phyloP scores from a whole-genome alignment of 2,113 vertebrate species.

The Varanus komodoensis region DNA sequence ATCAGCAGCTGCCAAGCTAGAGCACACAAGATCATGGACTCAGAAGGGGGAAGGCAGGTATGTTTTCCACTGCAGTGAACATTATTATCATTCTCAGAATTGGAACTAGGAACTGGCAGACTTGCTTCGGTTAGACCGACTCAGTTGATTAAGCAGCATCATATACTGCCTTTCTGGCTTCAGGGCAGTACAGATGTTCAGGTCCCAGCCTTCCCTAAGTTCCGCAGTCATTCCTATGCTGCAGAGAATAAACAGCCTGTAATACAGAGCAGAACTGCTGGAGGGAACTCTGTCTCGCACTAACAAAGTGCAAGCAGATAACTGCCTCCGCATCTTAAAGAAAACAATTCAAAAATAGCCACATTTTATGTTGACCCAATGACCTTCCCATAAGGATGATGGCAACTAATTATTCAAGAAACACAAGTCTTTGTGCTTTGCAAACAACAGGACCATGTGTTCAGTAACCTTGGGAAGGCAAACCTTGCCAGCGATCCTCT shows the following conservation, averaged over 20 bases:
- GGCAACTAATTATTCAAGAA: conserved; percentile 81
- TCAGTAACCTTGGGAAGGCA: conserved; percentile 77
- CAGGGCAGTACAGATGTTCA: conserved; percentile 42
- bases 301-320: conserved; percentile 67
- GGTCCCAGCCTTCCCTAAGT: conserved; percentile 27
- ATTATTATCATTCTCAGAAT: conserved; percentile 5
- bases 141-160: conserved; percentile 6
- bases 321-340: conserved; percentile 67
- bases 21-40: background rate
- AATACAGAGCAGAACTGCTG: conserved; percentile 12
- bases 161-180: conserved; percentile 22
- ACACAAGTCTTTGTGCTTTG: conserved; percentile 70
- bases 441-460: conserved; percentile 70
- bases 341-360: conserved; percentile 57
- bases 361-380: conserved; percentile 74
- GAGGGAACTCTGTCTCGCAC: conserved; percentile 62
- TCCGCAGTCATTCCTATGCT: conserved; percentile 27
- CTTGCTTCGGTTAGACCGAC: conserved; percentile 33
- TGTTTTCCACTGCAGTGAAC: background rate
- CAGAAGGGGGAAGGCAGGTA: rapidly evolving
- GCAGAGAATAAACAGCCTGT: conserved; percentile 24
- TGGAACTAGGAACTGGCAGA: conserved; percentile 16
- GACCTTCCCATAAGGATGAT: conserved; percentile 76
- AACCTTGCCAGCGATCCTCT: conserved; percentile 62
- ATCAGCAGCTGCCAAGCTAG: background rate